Evolutionary conservation across 2,888 invertebrate genomes (phyloP), one percentile per base, ranked within the genome.

Genomic region (Hedya salicella): DNA sequence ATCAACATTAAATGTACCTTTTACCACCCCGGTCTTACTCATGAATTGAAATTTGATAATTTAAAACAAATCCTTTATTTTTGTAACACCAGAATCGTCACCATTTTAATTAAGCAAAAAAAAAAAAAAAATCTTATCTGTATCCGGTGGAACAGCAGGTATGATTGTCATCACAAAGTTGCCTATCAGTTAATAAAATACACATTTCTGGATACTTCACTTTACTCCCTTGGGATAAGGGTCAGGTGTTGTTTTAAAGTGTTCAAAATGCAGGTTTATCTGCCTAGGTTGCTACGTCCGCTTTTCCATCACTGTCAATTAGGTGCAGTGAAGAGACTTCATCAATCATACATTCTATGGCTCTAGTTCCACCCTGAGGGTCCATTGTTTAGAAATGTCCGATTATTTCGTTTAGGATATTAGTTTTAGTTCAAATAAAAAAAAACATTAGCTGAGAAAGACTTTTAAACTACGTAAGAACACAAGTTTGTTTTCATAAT

Each of bases 291-390:
- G 74, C 78, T 76, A 72, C 77, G 76, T 74, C 78, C 78, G 79
- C 86, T 87, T 87, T 89, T 92, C 92, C 88, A 91, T 92, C 92
- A 92, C 83, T 91, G 92, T 92, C 92, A 91, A 92, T 92, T 92
- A 92, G 86, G 70, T 86, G 86, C 85, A 85, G 81, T 87, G 87
- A 88, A 80, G 89, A 88, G 85, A 82, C 80, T 80, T 82, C 85
- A 92, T 92, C 91, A 86, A 91, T 91, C 91, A 89, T 89, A 85
- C 78, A 79, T 80, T 78, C 82, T 79, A 73, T 76, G 72, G 72
- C 71, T 71, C 75, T 77, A 78, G 77, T 73, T 74, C 73, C 74
- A 81, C 84, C 82, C 83, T 85, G 80, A 80, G 83, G 83, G 81
- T 82, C 85, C 80, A 88, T 69, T 68, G 68, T 68, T 68, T 59